These are phyloP conservation scores for Anableps anableps DNA, from an alignment of 2,797 vertebrate genomes.

Conservation along the genomic window DNA sequence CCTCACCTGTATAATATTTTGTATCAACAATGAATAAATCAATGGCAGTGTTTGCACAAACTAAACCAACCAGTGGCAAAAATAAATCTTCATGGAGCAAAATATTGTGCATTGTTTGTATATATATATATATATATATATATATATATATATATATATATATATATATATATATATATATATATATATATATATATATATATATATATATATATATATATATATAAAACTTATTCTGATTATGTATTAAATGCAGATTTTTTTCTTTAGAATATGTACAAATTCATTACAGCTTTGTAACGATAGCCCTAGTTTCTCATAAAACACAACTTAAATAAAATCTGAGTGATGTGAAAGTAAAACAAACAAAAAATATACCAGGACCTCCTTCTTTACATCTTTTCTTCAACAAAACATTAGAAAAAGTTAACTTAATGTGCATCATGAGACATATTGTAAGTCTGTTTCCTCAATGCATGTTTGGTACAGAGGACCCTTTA, in stretches of 20 bases:
- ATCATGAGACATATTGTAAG: conserved; percentile 59
- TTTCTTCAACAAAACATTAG: conserved; percentile 44
- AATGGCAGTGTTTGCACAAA: conserved; percentile 38
- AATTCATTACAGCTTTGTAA: conserved; percentile 25
- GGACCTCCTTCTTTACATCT: conserved; percentile 34
- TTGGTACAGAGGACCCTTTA: conserved; percentile 49
- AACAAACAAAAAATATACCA: conserved; percentile 23
- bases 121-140: background rate
- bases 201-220: background rate
- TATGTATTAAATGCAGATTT: conserved; percentile 15
- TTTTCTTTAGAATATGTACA: conserved; percentile 1
- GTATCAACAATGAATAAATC: conserved; percentile 63
- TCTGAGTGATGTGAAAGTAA: conserved; percentile 8
- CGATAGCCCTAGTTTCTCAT: conserved; percentile 32
- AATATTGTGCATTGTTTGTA: conserved; percentile 51
- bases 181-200: background rate
- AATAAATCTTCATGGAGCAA: conserved; percentile 31
- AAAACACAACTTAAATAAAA: conserved; percentile 19
- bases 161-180: background rate
- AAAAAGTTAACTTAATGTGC: conserved; percentile 33
- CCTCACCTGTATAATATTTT: conserved; percentile 52
- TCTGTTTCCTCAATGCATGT: conserved; percentile 52
- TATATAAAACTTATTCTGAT: conserved; percentile 11
- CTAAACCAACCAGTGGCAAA: conserved; percentile 34
- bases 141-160: background rate